Conservation (phyloP, 2,888 invertebrate genomes). For the Cremastinae sp. region DNA sequence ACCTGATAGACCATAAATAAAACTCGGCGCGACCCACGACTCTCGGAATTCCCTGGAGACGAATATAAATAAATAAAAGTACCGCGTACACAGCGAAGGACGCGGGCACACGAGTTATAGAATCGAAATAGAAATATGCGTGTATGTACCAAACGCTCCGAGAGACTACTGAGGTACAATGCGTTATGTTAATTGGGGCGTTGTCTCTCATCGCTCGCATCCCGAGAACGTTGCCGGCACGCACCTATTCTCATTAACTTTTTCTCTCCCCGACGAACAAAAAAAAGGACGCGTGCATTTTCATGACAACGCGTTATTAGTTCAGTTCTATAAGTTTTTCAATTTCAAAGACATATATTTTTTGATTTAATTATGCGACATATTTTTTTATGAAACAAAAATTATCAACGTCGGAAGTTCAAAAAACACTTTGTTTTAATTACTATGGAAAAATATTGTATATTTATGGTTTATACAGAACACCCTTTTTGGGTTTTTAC, state of each 20-base stretch:
- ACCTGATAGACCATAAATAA: slow-evolving; percentile 78
- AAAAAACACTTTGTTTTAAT: too few species aligned
- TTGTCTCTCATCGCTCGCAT: slow-evolving; percentile 75
- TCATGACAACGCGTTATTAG: slow-evolving; percentile 2
- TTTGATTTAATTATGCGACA: too few species aligned
- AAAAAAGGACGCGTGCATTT: slow-evolving; percentile 17
- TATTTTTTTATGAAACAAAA: too few species aligned
- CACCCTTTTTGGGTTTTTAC: too few species aligned
- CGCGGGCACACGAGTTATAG: background rate
- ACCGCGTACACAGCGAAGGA: background rate
- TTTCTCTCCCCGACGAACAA: slow-evolving; percentile 64
- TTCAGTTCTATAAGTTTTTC: slow-evolving; percentile 31
- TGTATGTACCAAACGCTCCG: slow-evolving; percentile 22
- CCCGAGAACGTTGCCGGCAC: slow-evolving; percentile 65
- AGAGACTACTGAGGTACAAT: slow-evolving; percentile 61
- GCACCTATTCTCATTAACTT: slow-evolving; percentile 78
- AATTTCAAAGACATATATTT: too few species aligned
- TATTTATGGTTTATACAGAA: too few species aligned
- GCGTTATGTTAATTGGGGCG: slow-evolving; percentile 81
- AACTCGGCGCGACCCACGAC: slow-evolving; percentile 67
- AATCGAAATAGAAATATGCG: slow-evolving; percentile 46
- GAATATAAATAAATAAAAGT: slow-evolving; percentile 79
- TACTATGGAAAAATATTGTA: too few species aligned
- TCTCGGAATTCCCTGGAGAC: slow-evolving; percentile 62
- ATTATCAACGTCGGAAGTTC: too few species aligned